Conservation (phyloP, 2,113 vertebrate genomes). For the Triplophysa rosa region DNA sequence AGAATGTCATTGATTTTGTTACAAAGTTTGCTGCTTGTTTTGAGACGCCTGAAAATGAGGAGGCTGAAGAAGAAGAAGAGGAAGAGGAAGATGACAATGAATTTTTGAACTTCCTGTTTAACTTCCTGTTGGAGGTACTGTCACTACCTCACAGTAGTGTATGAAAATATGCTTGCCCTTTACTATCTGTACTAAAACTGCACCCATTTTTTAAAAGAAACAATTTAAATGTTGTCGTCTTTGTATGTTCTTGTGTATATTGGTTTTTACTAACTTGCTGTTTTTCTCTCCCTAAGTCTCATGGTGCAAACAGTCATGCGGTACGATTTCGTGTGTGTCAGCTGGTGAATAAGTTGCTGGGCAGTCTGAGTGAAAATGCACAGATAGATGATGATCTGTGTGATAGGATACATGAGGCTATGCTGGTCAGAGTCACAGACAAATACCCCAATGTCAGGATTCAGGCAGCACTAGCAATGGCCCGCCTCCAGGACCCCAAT, state of each 20-base stretch:
- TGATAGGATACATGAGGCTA: constrained; percentile 88
- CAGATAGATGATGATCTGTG: constrained; percentile 93
- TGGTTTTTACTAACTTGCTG: neutral
- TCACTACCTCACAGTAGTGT: neutral
- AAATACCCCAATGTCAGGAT: constrained; percentile 93
- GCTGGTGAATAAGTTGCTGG: constrained; percentile 90
- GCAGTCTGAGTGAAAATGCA: constrained; percentile 90
- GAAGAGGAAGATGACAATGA: constrained; percentile 71
- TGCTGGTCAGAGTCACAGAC: constrained; percentile 89
- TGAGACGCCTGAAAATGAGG: constrained; percentile 67
- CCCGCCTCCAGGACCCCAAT: constrained; percentile 89
- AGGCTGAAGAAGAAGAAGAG: constrained; percentile 66
- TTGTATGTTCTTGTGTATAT: no score
- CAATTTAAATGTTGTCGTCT: no score
- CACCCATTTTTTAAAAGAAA: no score
- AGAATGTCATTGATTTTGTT: constrained; percentile 87
- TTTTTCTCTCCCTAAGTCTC: constrained; percentile 75
- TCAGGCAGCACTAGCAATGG: constrained; percentile 91
- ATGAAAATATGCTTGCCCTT: no score
- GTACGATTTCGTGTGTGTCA: constrained; percentile 92
- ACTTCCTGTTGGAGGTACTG: constrained; percentile 89
- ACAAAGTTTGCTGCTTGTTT: constrained; percentile 88
- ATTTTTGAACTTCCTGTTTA: constrained; percentile 85
- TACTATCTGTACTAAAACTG: no score
- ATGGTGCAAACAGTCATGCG: constrained; percentile 83